Base-by-base conservation (phyloP, 2,888 invertebrate species). In the Pyrrhosoma nymphula region DNA sequence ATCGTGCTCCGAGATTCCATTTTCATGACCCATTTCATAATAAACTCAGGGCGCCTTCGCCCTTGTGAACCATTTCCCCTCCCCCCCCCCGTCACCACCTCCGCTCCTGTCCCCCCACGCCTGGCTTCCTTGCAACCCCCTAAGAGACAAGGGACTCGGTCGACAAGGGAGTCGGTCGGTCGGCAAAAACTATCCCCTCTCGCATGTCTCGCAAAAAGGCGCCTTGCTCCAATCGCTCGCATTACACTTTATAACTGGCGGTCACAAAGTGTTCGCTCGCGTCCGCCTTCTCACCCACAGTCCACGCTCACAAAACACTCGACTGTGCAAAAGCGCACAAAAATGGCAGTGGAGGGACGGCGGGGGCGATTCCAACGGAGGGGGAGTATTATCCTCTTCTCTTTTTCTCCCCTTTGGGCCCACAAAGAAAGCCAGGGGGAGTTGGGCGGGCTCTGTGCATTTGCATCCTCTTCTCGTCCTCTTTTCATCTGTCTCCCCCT, bases 11-110 rank as follows among this genome's bases (percentile, higher is more conserved):
- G 30, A 35, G 82, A 82, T 14, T 35, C 30, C 82, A 18, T 82
- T 82, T 82, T 82, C 82, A 82, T 82, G 82, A 82, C 30, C 82
- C 82, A 82, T 35, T 35, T 35, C 82, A 16, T 82, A 82, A 82
- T 82, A 14, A 35, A 82, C 30, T 35, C 35, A 82, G 8, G 8
- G 35, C 82, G 35, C 10, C 69, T 1, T 26, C 69, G 23, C 69
- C 69, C 69, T 82, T 35, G 82, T 35, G 16, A 35, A 82, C 30
- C 82, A n/a, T 82, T 35, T n/a, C 30, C 75, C 18, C 30, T 2
- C 75, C 30, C 30, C 30, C 82, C 30, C 82, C 35, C 82, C 14
- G 30, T 10, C 10, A 26, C 0, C 69, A 69, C 69, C 16, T 6
- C 69, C n/a, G 69, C n/a, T n/a, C n/a, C 20, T n/a, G 0, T 35